phyloP scores from a whole-genome alignment of 2,888 invertebrate genomes.

The Rhagium mordax region DNA sequence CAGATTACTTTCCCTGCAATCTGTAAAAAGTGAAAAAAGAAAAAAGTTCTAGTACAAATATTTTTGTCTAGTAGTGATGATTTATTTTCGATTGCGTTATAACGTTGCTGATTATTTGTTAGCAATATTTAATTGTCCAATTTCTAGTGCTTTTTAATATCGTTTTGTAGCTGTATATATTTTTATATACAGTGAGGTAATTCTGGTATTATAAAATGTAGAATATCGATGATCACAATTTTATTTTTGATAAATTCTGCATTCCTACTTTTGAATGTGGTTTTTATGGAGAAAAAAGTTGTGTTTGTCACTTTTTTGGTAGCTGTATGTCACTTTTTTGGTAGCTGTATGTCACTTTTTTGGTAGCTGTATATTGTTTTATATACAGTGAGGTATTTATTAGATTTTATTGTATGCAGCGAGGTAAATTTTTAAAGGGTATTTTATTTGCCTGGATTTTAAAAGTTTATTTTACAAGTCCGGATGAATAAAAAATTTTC shows the following conservation, averaged over 20 bases:
- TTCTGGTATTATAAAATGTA: neutral
- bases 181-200: conserved; percentile 45
- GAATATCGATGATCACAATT: neutral
- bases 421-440: neutral
- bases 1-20: conserved; percentile 19
- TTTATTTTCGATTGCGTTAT: too few species aligned
- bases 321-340: conserved; percentile 33
- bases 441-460: neutral
- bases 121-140: neutral
- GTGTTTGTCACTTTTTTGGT: conserved; percentile 7
- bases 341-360: conserved; percentile 36
- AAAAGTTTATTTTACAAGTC: neutral
- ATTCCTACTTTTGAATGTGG: neutral
- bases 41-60: neutral
- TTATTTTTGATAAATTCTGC: neutral
- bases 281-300: neutral
- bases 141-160: neutral
- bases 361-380: conserved; percentile 38
- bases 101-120: neutral
- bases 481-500: neutral
- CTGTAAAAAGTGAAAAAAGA: neutral
- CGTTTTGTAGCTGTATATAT: conserved; percentile 42
- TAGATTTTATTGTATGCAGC: neutral
- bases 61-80: too few species aligned
- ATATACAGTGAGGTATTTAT: conserved; percentile 37